These are phyloP conservation scores for Dusona sp. DNA, from an alignment of 2,888 invertebrate species.

Conservation along the genomic window DNA sequence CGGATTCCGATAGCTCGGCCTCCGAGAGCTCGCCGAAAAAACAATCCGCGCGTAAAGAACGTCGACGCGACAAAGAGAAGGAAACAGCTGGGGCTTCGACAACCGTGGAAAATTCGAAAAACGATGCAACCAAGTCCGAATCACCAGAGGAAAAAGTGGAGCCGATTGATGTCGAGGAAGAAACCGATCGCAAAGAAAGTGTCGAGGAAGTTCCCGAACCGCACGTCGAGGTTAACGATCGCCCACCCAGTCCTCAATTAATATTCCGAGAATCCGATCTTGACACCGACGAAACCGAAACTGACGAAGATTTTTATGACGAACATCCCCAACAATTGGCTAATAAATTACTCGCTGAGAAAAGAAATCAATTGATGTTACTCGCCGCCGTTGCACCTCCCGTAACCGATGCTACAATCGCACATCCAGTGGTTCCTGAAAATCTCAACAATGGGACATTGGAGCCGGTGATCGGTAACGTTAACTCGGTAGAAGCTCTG, in stretches of 20 bases:
- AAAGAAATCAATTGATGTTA: slow-evolving; percentile 88
- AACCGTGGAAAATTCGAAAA: slow-evolving; percentile 83
- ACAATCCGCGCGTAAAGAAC: slow-evolving; percentile 79
- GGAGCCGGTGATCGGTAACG: slow-evolving; percentile 8
- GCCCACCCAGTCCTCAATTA: slow-evolving; percentile 78
- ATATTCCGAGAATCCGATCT: slow-evolving; percentile 91
- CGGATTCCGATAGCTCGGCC: slow-evolving; percentile 87
- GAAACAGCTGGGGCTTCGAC: slow-evolving; percentile 71
- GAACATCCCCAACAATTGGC: slow-evolving; percentile 92
- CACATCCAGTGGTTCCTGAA: slow-evolving; percentile 52
- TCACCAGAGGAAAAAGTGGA: slow-evolving; percentile 84
- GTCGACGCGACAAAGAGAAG: slow-evolving; percentile 82
- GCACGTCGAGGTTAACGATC: slow-evolving; percentile 61
- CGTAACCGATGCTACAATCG: slow-evolving; percentile 70
- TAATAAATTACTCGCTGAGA: slow-evolving; percentile 90
- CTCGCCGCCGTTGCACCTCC: slow-evolving; percentile 88
- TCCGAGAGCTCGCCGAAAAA: slow-evolving; percentile 86
- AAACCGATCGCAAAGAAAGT: slow-evolving; percentile 63
- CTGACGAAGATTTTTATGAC: slow-evolving; percentile 95
- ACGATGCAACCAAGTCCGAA: slow-evolving; percentile 76
- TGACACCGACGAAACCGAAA: slow-evolving; percentile 93
- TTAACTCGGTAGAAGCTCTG: slow-evolving; percentile 33
- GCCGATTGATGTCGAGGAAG: slow-evolving; percentile 86
- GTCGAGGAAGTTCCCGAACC: slow-evolving; percentile 61
- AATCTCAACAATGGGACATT: slow-evolving; percentile 80